phyloP scores from a whole-genome alignment of 1,140 invertebrate species.

The Cotesia glomerata region DNA sequence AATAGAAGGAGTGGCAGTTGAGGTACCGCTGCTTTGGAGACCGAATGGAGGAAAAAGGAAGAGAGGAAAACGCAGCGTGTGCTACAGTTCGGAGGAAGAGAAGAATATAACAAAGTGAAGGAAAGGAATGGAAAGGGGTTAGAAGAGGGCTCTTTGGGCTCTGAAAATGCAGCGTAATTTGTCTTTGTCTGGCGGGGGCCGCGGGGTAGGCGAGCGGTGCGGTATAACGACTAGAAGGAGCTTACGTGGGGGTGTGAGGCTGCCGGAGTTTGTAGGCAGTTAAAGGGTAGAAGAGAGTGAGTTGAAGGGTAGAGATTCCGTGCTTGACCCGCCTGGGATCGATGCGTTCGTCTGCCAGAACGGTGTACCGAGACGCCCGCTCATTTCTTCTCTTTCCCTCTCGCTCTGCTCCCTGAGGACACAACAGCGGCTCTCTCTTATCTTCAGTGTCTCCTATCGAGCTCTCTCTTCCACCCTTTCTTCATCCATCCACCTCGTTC shows the following conservation, averaged over 20 bases:
- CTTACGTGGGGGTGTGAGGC: conserved; percentile 32
- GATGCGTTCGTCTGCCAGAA: conserved; percentile 65
- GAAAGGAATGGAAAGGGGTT: conserved; percentile 22
- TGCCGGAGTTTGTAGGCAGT: conserved; percentile 14
- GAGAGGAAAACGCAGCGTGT: background rate
- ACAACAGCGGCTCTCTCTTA: background rate
- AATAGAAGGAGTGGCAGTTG: background rate
- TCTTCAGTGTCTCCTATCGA: background rate
- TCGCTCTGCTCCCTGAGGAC: background rate
- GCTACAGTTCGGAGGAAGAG: background rate
- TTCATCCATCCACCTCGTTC: conserved; percentile 19
- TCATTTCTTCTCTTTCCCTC: conserved; percentile 46
- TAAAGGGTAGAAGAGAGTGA: conserved; percentile 7
- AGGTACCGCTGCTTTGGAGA: background rate
- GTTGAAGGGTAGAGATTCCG: conserved; percentile 50
- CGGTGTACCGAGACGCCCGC: conserved; percentile 55
- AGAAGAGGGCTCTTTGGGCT: conserved; percentile 54
- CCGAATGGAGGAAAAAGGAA: background rate
- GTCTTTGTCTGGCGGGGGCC: conserved; percentile 61
- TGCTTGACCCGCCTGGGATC: conserved; percentile 63
- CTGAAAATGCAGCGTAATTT: conserved; percentile 64
- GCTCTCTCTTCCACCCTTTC: conserved; percentile 22
- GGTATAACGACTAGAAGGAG: conserved; percentile 24
- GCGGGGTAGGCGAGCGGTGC: conserved; percentile 23
- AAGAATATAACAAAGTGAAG: background rate